A percentile compares a stretch with the other conserved stretches of the same genome.
These are phyloP conservation scores for Cyclophora albipunctata DNA, from an alignment of 2,888 invertebrate species.

Conservation along the genomic window DNA sequence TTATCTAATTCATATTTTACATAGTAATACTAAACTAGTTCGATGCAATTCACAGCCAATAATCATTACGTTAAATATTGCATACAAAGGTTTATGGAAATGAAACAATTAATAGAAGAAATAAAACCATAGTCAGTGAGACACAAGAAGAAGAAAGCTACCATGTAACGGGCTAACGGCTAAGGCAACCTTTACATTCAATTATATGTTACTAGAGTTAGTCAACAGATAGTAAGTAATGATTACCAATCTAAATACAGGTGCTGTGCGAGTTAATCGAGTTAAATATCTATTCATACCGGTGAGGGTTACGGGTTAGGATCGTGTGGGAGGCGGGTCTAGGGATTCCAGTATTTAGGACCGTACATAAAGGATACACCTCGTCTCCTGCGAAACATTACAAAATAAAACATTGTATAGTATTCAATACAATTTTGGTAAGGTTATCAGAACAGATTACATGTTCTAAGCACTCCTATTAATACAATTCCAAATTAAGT, in stretches of 20 bases:
- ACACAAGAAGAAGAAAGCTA: conserved; percentile 16
- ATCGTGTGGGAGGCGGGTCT: conserved; percentile 11
- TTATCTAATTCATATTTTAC: background rate
- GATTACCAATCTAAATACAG: conserved; percentile 15
- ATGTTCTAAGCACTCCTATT: too few species aligned
- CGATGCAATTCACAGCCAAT: too few species aligned
- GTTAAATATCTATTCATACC: conserved; percentile 25
- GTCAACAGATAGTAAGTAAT: conserved; percentile 23
- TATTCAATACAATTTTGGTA: too few species aligned
- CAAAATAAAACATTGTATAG: background rate
- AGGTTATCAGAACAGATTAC: too few species aligned
- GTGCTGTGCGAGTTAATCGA: conserved; percentile 25
- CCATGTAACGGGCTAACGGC: conserved; percentile 29
- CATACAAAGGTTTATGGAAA: background rate
- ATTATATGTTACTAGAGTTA: conserved; percentile 28
- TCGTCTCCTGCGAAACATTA: conserved; percentile 18
- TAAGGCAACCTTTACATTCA: conserved; percentile 28
- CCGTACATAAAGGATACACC: conserved; percentile 19
- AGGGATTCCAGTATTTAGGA: conserved; percentile 15
- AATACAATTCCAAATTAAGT: too few species aligned
- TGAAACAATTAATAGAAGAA: too few species aligned
- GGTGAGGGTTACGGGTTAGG: conserved; percentile 13
- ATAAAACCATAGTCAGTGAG: conserved; percentile 10
- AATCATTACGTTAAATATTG: background rate
- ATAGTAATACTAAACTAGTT: background rate